A percentile compares a stretch with the other conserved stretches of the same genome.
Conservation (phyloP, 1,140 invertebrate species). For the Venustaconcha ellipsiformis region DNA sequence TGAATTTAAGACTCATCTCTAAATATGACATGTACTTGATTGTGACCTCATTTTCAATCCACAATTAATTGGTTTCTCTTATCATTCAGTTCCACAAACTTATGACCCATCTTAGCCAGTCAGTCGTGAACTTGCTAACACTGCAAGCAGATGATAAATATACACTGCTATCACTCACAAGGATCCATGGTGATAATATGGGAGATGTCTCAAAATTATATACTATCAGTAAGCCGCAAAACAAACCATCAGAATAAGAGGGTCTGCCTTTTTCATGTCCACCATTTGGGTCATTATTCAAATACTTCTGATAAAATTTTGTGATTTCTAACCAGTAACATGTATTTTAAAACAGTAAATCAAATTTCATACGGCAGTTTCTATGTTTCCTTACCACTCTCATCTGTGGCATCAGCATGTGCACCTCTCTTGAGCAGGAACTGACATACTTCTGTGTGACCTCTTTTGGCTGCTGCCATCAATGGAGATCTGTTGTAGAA, state of each 20-base stretch:
- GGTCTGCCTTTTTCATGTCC: not conserved
- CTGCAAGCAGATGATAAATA: too few relatives aligned
- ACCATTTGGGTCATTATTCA: not conserved
- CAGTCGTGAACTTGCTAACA: too few relatives aligned
- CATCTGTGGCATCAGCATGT: constrained; percentile 33
- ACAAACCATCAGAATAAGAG: not conserved
- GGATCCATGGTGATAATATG: too few relatives aligned
- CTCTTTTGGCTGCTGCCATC: constrained; percentile 63
- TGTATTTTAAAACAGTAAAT: not conserved
- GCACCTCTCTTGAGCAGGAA: constrained; percentile 59
- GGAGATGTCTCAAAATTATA: not conserved
- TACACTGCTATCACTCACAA: too few relatives aligned
- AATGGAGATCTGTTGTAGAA: constrained; percentile 52
- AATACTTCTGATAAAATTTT: not conserved
- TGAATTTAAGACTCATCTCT: too few relatives aligned
- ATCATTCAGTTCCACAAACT: too few relatives aligned
- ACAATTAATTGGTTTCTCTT: too few relatives aligned
- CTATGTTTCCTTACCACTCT: not conserved
- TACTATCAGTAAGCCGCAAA: not conserved
- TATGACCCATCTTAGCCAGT: too few relatives aligned
- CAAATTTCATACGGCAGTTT: not conserved
- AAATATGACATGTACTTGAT: too few relatives aligned
- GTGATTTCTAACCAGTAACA: not conserved
- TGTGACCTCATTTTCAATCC: too few relatives aligned
- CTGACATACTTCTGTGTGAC: constrained; percentile 56